Percentiles rank a stretch among this genome's conserved stretches.
Evolutionary conservation across 1,140 invertebrate species (phyloP).

Genomic region (Pseudomyrmex sp.): DNA sequence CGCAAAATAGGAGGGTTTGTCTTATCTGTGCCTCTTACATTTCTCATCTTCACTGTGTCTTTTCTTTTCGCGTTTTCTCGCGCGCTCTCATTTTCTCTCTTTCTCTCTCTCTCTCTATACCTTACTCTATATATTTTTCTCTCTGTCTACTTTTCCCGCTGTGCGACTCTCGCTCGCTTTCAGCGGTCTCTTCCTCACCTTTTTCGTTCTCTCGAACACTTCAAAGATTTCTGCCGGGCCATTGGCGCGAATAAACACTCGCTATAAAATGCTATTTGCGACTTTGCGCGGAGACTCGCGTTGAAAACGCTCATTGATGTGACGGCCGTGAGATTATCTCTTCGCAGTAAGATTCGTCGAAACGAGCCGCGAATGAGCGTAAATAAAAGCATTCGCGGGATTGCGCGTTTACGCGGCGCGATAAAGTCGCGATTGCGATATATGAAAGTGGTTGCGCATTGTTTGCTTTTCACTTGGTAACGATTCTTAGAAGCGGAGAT

Average conservation of each 20-base stretch:
- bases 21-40: constrained; percentile 61
- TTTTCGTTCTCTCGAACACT: constrained; percentile 35
- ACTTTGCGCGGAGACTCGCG: constrained; percentile 27
- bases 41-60: constrained; percentile 61
- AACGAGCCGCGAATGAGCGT: background rate
- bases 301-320: constrained; percentile 33
- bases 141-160: background rate
- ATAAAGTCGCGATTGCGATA: constrained; percentile 12
- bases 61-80: background rate
- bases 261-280: constrained; percentile 44
- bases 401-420: constrained; percentile 15
- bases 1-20: constrained; percentile 55
- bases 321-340: constrained; percentile 45
- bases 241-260: constrained; percentile 57
- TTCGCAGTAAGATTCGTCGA: constrained; percentile 20
- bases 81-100: too few relatives aligned
- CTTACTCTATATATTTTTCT: background rate
- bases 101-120: too few relatives aligned
- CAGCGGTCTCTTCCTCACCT: background rate
- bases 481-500: constrained; percentile 38
- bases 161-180: background rate
- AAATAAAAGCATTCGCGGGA: constrained; percentile 24
- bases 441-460: background rate
- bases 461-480: constrained; percentile 17
- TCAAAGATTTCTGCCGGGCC: constrained; percentile 37